A percentile compares a stretch with the other conserved stretches of the same genome.
Evolutionary conservation across 2,797 vertebrate genomes (phyloP).

Genomic region (Microctenopoma lineatum): DNA sequence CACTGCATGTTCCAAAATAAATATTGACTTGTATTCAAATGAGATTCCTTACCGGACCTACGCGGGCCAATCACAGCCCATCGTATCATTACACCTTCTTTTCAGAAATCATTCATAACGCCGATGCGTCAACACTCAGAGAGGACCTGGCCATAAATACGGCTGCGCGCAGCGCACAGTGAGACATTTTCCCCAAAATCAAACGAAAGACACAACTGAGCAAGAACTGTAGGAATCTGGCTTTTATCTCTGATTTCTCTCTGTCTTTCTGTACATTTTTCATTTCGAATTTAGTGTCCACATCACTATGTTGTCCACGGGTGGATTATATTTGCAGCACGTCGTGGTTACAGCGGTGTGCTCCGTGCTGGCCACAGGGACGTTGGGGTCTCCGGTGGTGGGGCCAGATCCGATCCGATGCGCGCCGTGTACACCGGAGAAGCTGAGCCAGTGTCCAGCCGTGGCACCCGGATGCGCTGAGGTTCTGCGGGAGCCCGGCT

Average conservation of each 20-base stretch:
- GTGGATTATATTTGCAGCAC: conserved; percentile 65
- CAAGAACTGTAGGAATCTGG: conserved; percentile 49
- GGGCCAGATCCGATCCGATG: conserved; percentile 87
- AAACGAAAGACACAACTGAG: conserved; percentile 70
- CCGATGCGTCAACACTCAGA: conserved; percentile 83
- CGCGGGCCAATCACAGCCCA: conserved; percentile 79
- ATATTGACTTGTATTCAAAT: conserved; percentile 83
- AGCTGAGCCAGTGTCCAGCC: conserved; percentile 85
- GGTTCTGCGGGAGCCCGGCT: conserved; percentile 87
- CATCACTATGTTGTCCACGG: conserved; percentile 66
- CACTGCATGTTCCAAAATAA: conserved; percentile 78
- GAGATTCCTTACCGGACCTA: conserved; percentile 69
- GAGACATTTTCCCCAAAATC: conserved; percentile 77
- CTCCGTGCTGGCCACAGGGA: conserved; percentile 57
- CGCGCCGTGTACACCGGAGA: conserved; percentile 88
- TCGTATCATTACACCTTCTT: conserved; percentile 84
- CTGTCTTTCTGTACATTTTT: conserved; percentile 44
- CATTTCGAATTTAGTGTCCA: conserved; percentile 51
- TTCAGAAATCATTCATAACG: conserved; percentile 87
- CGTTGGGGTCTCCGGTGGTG: conserved; percentile 79
- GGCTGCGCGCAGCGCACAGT: conserved; percentile 71
- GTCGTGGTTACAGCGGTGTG: conserved; percentile 69
- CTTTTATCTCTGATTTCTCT: conserved; percentile 27
- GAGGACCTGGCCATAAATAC: conserved; percentile 83
- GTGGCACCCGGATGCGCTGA: conserved; percentile 87